Evolutionary conservation across 2,888 invertebrate species (phyloP), one percentile per base, ranked within the genome.

Genomic region (Fissipunctia ypsillon): DNA sequence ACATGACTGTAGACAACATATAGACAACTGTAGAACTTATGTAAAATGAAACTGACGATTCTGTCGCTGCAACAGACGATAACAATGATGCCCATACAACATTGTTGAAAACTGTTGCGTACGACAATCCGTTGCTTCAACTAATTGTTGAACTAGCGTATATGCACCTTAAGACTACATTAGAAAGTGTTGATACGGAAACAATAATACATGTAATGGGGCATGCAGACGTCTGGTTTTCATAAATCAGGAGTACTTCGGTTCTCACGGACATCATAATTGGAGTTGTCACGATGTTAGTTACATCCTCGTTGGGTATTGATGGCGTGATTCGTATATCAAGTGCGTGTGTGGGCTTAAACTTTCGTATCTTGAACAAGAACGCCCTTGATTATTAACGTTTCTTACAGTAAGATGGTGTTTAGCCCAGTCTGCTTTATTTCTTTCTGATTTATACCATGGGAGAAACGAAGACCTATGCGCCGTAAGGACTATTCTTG

Each of bases 151-250:
- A n/a, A n/a, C n/a, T n/a, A n/a, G n/a, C n/a, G n/a, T n/a, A n/a
- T n/a, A n/a, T n/a, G n/a, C n/a, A n/a, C n/a, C n/a, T n/a, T n/a
- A 38, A 50, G 19, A 60, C 52, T 75, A 69, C 54, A 76, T 65
- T 61, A 76, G 81, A 79, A 79, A 79, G 78, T 78, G 60, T 50
- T 43, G 28, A 75, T 61, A 65, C 65, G 81, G 78, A 80, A 75
- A 76, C 31, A 12, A 48, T 65, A 50, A 69, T 61, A 61, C 59
- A 52, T 61, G 31, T 56, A 52, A 61, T 65, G 50, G 41, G 10
- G 35, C 73, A 56, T 65, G 64, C 41, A 60, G n/a, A n/a, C 14
- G 54, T 56, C 60, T 67, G 54, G 6, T 56, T 38, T 50, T 50
- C 48, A 50, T 56, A 35, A 31, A 67, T 73, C 31, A 52, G 38